Conservation (phyloP, 2,113 vertebrate species). For the Corydoras maculifer region DNA sequence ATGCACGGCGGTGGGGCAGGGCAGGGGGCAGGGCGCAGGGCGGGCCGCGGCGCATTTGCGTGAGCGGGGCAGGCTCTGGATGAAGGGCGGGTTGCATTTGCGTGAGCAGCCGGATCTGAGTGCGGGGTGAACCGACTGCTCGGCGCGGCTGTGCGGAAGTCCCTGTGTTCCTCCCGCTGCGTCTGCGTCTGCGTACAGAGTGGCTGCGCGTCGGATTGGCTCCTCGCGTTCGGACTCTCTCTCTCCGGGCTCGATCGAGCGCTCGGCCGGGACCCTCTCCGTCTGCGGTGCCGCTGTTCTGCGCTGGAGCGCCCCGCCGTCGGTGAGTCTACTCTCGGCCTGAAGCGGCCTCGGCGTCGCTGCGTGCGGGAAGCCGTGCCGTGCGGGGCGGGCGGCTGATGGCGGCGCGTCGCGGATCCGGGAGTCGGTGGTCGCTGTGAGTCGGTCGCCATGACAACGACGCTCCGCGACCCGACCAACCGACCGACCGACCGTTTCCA, state of each 20-base stretch:
- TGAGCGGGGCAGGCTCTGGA: constrained; percentile 51
- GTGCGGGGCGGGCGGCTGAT: background rate
- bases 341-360: constrained; percentile 6
- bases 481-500: background rate
- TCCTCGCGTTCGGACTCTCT: no score
- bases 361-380: background rate
- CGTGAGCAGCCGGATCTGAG: constrained; percentile 54
- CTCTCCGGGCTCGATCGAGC: no score
- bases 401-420: no score
- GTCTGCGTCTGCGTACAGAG: constrained; percentile 43
- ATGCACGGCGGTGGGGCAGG: no score
- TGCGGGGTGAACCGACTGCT: constrained; percentile 50
- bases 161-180: constrained; percentile 53
- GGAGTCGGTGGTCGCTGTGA: no score
- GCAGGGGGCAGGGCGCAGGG: constrained; percentile 4
- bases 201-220: constrained; percentile 23
- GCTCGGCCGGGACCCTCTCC: no score
- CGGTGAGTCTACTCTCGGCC: constrained; percentile 41
- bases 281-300: background rate
- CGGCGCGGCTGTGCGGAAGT: constrained; percentile 68
- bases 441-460: no score
- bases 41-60: constrained; percentile 47
- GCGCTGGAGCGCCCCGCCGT: constrained; percentile 19
- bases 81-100: constrained; percentile 45
- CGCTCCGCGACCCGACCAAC: no score